Percentiles rank a stretch among this genome's conserved stretches.
Conservation (phyloP, 1,140 invertebrate species). For the Sycophila sp. region DNA sequence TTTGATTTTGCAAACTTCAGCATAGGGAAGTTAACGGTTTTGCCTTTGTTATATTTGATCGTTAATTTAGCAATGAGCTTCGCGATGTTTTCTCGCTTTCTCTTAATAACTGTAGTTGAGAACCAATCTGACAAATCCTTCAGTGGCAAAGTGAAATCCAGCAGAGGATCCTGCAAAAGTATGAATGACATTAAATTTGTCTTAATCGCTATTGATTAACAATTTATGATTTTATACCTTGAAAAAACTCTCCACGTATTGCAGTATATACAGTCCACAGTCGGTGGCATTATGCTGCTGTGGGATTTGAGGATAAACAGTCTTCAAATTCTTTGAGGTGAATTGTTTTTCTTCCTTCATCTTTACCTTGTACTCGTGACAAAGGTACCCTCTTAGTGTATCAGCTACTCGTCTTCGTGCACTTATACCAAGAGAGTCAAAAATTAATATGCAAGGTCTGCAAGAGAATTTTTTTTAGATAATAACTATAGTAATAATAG, state of each 20-base stretch:
- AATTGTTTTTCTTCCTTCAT: slow-evolving; percentile 72
- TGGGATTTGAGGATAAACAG: slow-evolving; percentile 86
- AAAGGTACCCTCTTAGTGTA: slow-evolving; percentile 88
- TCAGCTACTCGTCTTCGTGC: slow-evolving; percentile 82
- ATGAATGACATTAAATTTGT: background rate
- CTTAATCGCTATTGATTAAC: no score
- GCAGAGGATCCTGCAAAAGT: slow-evolving; percentile 11
- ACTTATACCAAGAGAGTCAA: slow-evolving; percentile 83
- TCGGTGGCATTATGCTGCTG: slow-evolving; percentile 97
- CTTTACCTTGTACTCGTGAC: slow-evolving; percentile 88
- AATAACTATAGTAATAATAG: slow-evolving; percentile 66
- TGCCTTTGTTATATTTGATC: background rate
- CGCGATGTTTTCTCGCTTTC: slow-evolving; percentile 12
- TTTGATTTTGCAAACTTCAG: background rate
- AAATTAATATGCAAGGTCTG: slow-evolving; percentile 89
- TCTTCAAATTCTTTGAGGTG: slow-evolving; percentile 82
- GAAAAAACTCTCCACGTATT: slow-evolving; percentile 97
- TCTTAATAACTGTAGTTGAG: background rate
- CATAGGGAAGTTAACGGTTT: background rate
- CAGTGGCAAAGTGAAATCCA: background rate
- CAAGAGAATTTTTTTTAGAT: slow-evolving; percentile 23
- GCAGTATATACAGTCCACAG: slow-evolving; percentile 94
- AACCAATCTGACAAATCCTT: slow-evolving; percentile 21
- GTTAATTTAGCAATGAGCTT: background rate
- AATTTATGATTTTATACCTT: slow-evolving; percentile 66